Conservation (phyloP, 2,888 invertebrate genomes). For the Tetragonula carbonaria region DNA sequence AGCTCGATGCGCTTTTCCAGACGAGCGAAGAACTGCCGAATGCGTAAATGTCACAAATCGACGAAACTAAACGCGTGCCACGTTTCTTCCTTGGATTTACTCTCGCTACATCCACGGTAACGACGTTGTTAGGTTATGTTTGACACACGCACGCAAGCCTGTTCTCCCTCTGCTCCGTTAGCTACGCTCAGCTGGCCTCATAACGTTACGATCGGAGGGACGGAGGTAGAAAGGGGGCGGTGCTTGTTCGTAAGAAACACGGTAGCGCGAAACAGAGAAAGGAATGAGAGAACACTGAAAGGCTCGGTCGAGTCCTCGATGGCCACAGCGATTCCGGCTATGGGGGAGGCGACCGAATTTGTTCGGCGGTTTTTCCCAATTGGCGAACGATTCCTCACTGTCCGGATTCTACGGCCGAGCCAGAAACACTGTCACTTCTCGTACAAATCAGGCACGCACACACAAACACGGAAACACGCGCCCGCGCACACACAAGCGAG, state of each 20-base stretch:
- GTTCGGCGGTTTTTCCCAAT: slow-evolving; percentile 22
- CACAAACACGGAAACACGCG: slow-evolving; percentile 56
- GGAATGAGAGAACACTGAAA: slow-evolving; percentile 47
- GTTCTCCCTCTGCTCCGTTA: slow-evolving; percentile 63
- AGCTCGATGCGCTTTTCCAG: slow-evolving; percentile 7
- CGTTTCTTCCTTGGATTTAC: slow-evolving; percentile 25
- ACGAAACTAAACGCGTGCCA: slow-evolving; percentile 10
- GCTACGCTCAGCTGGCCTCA: slow-evolving; percentile 65
- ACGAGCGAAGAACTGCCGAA: not conserved
- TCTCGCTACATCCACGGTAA: slow-evolving; percentile 25
- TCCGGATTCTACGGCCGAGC: slow-evolving; percentile 61
- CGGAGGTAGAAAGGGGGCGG: slow-evolving; percentile 51
- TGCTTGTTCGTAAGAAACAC: slow-evolving; percentile 55
- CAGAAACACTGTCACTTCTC: slow-evolving; percentile 63
- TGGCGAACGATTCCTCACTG: slow-evolving; percentile 39
- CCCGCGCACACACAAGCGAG: slow-evolving; percentile 52
- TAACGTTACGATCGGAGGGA: slow-evolving; percentile 46
- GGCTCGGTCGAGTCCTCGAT: slow-evolving; percentile 58
- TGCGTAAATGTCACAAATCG: slow-evolving; percentile 18
- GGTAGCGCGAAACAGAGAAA: slow-evolving; percentile 55
- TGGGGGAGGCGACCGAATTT: slow-evolving; percentile 16
- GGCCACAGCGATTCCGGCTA: slow-evolving; percentile 51
- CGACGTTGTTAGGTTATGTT: slow-evolving; percentile 63
- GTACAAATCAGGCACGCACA: slow-evolving; percentile 51
- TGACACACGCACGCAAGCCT: slow-evolving; percentile 58